phyloP scores from a whole-genome alignment of 2,888 invertebrate species.

The Anthoptus insignis region DNA sequence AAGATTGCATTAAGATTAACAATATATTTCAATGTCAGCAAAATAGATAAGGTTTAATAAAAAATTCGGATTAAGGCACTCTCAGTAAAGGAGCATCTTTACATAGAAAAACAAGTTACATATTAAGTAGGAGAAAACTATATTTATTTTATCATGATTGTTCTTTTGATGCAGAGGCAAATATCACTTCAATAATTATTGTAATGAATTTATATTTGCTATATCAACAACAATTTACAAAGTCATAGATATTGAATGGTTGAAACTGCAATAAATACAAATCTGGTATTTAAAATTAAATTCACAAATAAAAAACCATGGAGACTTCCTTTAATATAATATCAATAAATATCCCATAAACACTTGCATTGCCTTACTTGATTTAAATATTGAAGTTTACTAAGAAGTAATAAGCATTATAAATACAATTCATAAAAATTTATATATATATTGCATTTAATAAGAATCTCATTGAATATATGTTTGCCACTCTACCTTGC shows the following conservation, averaged over 20 bases:
- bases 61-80: no score
- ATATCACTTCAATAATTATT: conserved; percentile 6
- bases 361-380: conserved; percentile 53
- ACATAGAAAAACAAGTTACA: no score
- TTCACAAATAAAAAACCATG: not conserved
- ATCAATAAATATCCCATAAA: conserved; percentile 22
- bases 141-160: no score
- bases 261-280: conserved; percentile 78
- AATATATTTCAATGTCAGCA: no score
- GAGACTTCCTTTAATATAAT: conserved; percentile 22
- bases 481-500: conserved; percentile 1
- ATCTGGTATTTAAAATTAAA: conserved; percentile 29
- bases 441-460: not conserved
- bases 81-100: no score
- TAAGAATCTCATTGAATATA: conserved; percentile 61
- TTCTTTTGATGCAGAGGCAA: no score
- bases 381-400: conserved; percentile 27
- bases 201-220: not conserved
- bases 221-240: not conserved
- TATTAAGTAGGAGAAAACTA: no score
- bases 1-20: no score
- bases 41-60: no score
- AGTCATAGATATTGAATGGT: conserved; percentile 36
- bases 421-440: conserved; percentile 17
- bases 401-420: not conserved